Conservation (phyloP, 2,888 invertebrate genomes). For the Crematogaster levior region DNA sequence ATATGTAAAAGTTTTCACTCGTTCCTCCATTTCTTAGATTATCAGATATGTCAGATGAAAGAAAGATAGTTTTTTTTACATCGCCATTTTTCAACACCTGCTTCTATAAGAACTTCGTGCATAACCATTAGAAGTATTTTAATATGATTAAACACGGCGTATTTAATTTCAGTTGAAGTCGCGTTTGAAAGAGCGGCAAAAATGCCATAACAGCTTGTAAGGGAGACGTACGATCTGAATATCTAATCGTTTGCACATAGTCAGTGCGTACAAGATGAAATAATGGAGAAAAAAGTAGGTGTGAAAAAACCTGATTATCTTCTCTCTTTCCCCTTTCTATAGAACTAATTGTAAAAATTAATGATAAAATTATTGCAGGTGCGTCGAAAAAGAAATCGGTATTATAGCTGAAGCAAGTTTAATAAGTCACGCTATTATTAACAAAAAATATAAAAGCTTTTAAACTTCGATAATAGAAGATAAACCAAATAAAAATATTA, state of each 20-base stretch:
- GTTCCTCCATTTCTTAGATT: neutral
- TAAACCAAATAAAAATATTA: neutral
- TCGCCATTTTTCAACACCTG: conserved; percentile 34
- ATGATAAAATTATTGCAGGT: conserved; percentile 38
- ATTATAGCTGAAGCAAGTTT: neutral
- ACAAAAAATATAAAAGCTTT: neutral
- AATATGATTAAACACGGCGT: conserved; percentile 32
- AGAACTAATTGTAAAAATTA: conserved; percentile 25
- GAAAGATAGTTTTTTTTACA: conserved; percentile 15
- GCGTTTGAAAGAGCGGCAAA: neutral
- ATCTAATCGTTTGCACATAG: conserved; percentile 42
- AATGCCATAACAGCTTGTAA: neutral
- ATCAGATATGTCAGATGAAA: conserved; percentile 13
- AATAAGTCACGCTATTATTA: conserved; percentile 36
- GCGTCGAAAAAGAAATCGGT: conserved; percentile 23
- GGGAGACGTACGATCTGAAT: conserved; percentile 32
- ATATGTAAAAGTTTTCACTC: neutral
- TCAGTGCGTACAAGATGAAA: conserved; percentile 13
- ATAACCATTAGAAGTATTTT: conserved; percentile 23
- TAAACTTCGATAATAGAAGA: neutral
- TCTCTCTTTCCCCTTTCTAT: conserved; percentile 6
- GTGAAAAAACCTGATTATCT: conserved; percentile 23
- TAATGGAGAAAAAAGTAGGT: conserved; percentile 23
- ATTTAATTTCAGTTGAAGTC: conserved; percentile 17
- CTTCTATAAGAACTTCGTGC: conserved; percentile 21